Evolutionary conservation across 2,888 invertebrate species (phyloP), one percentile per base, ranked within the genome.

Genomic region (Erebia aethiops): DNA sequence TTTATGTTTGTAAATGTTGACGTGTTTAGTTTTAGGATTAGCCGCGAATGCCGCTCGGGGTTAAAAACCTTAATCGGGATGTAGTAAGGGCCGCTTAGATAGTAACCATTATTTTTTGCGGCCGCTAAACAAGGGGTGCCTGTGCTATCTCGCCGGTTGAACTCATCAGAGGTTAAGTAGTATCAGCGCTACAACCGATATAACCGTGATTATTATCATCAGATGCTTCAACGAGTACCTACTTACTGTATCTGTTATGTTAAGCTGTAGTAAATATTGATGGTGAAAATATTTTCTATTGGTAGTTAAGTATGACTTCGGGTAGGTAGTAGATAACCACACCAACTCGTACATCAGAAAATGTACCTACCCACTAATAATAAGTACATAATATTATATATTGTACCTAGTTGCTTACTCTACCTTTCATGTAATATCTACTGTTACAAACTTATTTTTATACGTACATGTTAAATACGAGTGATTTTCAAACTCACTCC

Each of bases 401-500:
- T 43, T 10, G 43, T 10, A n/a, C n/a, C n/a, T n/a, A 10, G 43
- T 43, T 43, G 43, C 9, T 43, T 10, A 43, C 43, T 43, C 43
- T 43, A 43, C 8, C 10, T 43, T 43, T 9, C 8, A 10, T 43
- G 1, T 41, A 8, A 9, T 43, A 10, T 43, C 41, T 41, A 41
- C 43, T 14, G n/a, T 35, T 35, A 7, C 0, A 35, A 7, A 35
- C 35, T 35, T 35, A 35, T 35, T 35, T 35, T 35, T 35, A 35
- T 35, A 35, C 35, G 1, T 35, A 35, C 35, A 35, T 35, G 35
- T 35, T n/a, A n/a, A n/a, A 7, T 35, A 35, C 1, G 35, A 35
- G 35, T 35, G 35, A 46, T 21, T 18, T 49, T 13, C 14, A 46
- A 18, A 14, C 65, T 56, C 56, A 64, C 81, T 81, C 77, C 82